phyloP scores from a whole-genome alignment of 2,113 vertebrate genomes.

The Todiramphus saurophagus region DNA sequence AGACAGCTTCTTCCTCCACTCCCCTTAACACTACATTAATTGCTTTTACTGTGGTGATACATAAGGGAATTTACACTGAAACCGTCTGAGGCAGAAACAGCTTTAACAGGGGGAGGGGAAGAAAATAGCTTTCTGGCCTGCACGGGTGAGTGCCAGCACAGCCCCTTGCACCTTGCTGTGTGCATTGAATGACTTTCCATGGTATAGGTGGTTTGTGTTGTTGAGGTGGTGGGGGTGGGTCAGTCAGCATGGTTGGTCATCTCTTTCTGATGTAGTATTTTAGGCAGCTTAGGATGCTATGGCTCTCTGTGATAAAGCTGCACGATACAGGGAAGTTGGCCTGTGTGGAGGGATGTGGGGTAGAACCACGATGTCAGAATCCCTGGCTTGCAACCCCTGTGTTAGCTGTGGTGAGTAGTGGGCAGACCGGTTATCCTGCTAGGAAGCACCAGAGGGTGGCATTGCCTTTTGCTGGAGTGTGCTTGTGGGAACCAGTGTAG shows the following conservation, averaged over 20 bases:
- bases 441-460: not conserved
- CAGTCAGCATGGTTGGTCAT: rapidly evolving
- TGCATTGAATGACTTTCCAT: not conserved
- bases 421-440: not conserved
- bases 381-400: rapidly evolving
- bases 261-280: rapidly evolving
- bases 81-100: not conserved
- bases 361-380: rapidly evolving
- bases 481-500: no score
- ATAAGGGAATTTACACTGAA: not conserved
- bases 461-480: not conserved
- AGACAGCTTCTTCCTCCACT: not conserved
- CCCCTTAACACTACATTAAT: no score
- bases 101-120: not conserved
- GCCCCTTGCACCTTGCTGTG: not conserved
- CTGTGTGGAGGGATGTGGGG: no score
- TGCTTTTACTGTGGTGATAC: not conserved
- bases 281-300: not conserved
- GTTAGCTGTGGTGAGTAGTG: not conserved
- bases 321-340: rapidly evolving
- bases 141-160: not conserved
- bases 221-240: rapidly evolving
- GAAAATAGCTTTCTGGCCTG: not conserved
- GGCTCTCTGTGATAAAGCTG: rapidly evolving
- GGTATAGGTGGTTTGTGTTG: not conserved